Percentiles rank a stretch among this genome's conserved stretches.
Conservation (phyloP, 2,797 vertebrate genomes). For the Parauchenoglanis punctatus region DNA sequence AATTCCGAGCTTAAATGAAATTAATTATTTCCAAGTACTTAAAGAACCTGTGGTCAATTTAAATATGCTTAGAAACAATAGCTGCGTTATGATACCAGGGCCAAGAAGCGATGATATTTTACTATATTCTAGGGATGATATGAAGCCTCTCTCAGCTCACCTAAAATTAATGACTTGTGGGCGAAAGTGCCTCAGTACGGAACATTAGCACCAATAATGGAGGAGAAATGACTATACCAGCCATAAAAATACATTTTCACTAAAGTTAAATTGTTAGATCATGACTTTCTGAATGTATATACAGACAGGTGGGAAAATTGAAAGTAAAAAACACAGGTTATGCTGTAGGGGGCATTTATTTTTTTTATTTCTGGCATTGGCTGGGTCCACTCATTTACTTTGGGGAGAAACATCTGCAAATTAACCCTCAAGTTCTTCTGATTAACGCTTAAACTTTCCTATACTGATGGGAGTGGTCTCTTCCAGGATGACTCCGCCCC, state of each 20-base stretch:
- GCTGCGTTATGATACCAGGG: background rate
- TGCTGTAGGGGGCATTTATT: background rate
- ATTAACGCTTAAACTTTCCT: background rate
- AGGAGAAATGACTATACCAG: constrained; percentile 13
- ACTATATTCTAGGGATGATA: constrained; percentile 33
- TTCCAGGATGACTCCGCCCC: background rate
- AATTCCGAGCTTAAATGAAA: background rate
- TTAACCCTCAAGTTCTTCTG: background rate
- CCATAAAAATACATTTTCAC: constrained; percentile 8
- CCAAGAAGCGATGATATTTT: constrained; percentile 18
- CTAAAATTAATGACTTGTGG: constrained; percentile 46
- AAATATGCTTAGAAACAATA: constrained; percentile 11
- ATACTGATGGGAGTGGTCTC: background rate
- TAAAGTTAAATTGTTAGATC: background rate
- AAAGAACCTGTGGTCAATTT: constrained; percentile 1
- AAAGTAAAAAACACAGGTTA: background rate
- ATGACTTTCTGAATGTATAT: background rate
- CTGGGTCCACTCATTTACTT: background rate
- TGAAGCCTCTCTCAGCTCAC: constrained; percentile 12
- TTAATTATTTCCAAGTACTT: background rate
- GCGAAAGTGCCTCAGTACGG: background rate
- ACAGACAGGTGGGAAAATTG: too few relatives aligned
- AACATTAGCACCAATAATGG: constrained; percentile 25
- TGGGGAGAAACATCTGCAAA: background rate
- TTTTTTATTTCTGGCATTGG: background rate